phyloP scores from a whole-genome alignment of 2,797 vertebrate genomes.

The Stomatorhinus walkeri region DNA sequence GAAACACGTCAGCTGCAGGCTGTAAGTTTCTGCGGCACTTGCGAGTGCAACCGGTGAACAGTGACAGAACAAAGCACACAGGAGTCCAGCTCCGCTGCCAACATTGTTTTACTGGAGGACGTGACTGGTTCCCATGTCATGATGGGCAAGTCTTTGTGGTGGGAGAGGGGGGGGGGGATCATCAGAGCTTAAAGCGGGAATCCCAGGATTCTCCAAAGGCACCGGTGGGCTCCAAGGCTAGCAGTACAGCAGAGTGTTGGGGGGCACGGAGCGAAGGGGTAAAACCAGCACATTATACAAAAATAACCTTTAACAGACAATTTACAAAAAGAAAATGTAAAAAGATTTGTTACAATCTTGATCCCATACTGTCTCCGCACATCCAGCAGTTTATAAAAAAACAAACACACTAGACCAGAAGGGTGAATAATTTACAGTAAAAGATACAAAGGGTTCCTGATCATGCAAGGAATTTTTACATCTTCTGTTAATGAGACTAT shows the following conservation, averaged over 20 bases:
- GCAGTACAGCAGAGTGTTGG: conserved; percentile 61
- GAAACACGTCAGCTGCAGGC: not conserved
- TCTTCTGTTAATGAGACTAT: conserved; percentile 89
- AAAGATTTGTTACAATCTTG: conserved; percentile 82
- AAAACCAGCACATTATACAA: conserved; percentile 82
- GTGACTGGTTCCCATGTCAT: conserved; percentile 78
- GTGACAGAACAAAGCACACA: conserved; percentile 21
- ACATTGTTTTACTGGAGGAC: conserved; percentile 66
- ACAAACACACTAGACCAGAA: conserved; percentile 61
- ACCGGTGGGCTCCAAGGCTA: conserved; percentile 77
- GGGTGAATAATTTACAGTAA: conserved; percentile 94
- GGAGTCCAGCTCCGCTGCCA: conserved; percentile 39
- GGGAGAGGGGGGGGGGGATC: conserved; percentile 33
- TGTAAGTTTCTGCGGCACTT: not conserved
- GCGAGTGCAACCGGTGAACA: not conserved
- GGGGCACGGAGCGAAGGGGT: conserved; percentile 38
- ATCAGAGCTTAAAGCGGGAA: conserved; percentile 31
- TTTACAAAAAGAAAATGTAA: conserved; percentile 76
- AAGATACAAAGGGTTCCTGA: conserved; percentile 72
- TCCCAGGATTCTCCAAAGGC: conserved; percentile 73
- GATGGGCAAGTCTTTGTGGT: conserved; percentile 57
- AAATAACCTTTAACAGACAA: conserved; percentile 99
- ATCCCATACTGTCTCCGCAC: conserved; percentile 67
- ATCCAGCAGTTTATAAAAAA: conserved; percentile 59
- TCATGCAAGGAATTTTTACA: conserved; percentile 95